Evolutionary conservation across 2,113 vertebrate genomes (phyloP).

Genomic region (Colossoma macropomum): DNA sequence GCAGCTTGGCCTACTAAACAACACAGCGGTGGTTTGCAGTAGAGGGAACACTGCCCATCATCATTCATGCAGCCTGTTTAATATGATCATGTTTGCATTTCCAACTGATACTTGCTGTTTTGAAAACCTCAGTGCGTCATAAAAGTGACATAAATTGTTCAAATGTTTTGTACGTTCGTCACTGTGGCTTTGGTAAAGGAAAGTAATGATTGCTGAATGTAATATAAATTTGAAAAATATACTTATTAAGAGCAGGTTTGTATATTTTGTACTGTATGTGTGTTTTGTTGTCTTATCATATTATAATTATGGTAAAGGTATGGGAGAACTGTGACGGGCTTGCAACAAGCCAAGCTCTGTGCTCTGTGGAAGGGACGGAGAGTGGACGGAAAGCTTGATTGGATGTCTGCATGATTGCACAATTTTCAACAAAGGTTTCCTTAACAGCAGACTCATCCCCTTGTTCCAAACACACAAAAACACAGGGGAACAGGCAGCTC

Average conservation of each 20-base stretch:
- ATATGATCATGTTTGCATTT: not conserved
- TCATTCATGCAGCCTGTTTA: not conserved
- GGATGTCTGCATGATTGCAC: constrained; percentile 74
- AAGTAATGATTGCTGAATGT: not conserved
- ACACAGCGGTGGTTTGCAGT: not conserved
- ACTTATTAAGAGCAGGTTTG: not conserved
- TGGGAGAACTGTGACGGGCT: not conserved
- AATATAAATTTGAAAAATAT: not conserved
- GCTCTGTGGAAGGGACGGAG: constrained; percentile 65
- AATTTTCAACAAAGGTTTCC: constrained; percentile 77
- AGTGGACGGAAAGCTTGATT: constrained; percentile 65
- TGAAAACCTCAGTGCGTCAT: not conserved
- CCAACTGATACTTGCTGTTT: not conserved
- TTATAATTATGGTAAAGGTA: constrained; percentile 26
- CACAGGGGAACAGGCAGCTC: constrained; percentile 40
- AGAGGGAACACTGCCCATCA: not conserved
- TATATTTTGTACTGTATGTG: not conserved
- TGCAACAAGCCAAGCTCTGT: constrained; percentile 45
- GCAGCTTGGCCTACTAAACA: constrained; percentile 55
- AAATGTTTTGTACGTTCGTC: not conserved
- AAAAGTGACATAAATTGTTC: not conserved
- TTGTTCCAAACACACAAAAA: constrained; percentile 72
- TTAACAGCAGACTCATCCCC: constrained; percentile 74
- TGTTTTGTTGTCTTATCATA: not conserved
- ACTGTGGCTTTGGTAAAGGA: not conserved